Evolutionary conservation across 2,797 vertebrate genomes (phyloP), one percentile per base, ranked within the genome.

Genomic region (Crocodylus rhombifer): DNA sequence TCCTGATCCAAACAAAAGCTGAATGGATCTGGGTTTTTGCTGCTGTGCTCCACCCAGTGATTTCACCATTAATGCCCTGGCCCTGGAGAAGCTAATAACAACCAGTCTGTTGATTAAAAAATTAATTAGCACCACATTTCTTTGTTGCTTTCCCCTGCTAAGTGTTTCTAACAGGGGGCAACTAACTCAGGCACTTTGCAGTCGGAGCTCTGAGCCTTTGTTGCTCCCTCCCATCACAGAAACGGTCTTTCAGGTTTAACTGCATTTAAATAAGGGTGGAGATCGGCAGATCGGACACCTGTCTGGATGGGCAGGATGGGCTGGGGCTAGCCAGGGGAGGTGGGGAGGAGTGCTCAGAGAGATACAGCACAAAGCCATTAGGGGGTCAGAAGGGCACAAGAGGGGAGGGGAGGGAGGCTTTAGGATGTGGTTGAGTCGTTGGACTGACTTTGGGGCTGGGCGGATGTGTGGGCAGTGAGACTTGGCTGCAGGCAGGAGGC

Each of bases 61-160:
- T 51, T 51, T 51, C 42, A 51, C 10, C 42, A 51, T 82, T 78
- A 91, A 73, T 14, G 58, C 51, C 79, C 74, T 63, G 57, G 71
- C 36, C 77, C 78, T 79, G 20, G 42, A 63, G 79, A 79, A 77
- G 64, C 89, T 78, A 78, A 78, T 91, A 71, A 86, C 86, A 82
- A 86, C 82, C 77, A 26, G 5, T 81, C 73, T 51, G 74, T 60
- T 77, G 73, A n/a, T 82, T 84, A 73, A 77, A 82, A 86, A 77
- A 73, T 77, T 91, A 86, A 91, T 91, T 91, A 86, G 84, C 15
- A 14, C 79, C 64, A 84, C 79, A 82, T 74, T 61, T 74, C 6
- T 58, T 82, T 60, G 58, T 73, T 82, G 77, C 74, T 91, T 58
- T 77, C 79, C 33, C 83, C 81, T 51, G 79, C 82, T 82, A 82